Evolutionary conservation across 2,888 invertebrate genomes (phyloP).

Genomic region (Xanthorhoe spadicearia): DNA sequence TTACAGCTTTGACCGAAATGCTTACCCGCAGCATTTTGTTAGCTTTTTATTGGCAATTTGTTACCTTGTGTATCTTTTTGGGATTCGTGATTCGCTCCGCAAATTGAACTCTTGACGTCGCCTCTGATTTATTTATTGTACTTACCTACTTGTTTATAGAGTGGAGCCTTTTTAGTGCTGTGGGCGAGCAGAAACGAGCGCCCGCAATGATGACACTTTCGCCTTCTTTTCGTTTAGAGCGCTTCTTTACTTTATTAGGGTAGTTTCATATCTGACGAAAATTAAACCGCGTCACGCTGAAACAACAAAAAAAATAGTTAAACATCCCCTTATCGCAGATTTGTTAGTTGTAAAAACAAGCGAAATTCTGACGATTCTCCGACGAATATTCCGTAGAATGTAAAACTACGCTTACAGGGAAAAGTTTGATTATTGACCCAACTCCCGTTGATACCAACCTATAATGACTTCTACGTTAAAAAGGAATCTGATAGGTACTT

Average conservation of each 20-base stretch:
- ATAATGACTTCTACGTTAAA: too few relatives aligned
- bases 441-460: not conserved
- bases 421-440: not conserved
- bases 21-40: conserved; percentile 80
- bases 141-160: conserved; percentile 32
- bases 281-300: not conserved
- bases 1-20: conserved; percentile 82
- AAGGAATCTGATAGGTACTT: too few relatives aligned
- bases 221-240: not conserved
- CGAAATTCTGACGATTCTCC: too few relatives aligned
- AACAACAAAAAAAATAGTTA: not conserved
- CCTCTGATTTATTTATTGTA: conserved; percentile 48
- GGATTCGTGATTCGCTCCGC: conserved; percentile 67
- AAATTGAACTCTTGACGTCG: conserved; percentile 63
- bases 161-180: conserved; percentile 20
- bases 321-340: not conserved
- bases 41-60: conserved; percentile 82
- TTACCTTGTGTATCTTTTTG: conserved; percentile 80
- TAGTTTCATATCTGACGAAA: not conserved
- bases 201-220: conserved; percentile 8
- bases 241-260: not conserved
- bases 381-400: not conserved
- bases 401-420: not conserved
- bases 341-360: not conserved
- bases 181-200: conserved; percentile 7